These are phyloP conservation scores for Sipha flava DNA, from an alignment of 1,140 invertebrate genomes.

Conservation along the genomic window DNA sequence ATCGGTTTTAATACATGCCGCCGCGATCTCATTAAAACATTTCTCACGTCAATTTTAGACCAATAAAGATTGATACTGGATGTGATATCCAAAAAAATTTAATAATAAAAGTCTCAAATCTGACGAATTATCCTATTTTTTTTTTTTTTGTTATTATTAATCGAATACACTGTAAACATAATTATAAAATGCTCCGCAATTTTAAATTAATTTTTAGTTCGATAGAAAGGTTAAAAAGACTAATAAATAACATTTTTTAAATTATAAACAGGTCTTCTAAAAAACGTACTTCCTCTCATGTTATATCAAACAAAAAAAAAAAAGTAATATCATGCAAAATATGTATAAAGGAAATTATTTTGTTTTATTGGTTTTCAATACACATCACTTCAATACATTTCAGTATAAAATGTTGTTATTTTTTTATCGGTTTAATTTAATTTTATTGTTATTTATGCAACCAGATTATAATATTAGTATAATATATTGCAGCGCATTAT, in stretches of 20 bases:
- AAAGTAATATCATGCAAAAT: neutral
- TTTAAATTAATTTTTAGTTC: neutral
- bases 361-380: neutral
- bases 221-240: neutral
- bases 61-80: no score
- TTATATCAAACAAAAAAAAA: neutral
- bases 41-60: no score
- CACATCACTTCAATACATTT: neutral
- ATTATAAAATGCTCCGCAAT: neutral
- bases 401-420: neutral
- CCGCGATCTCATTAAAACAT: no score
- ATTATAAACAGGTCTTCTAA: no score
- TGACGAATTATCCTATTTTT: neutral
- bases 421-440: no score
- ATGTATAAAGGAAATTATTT: neutral
- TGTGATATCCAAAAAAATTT: no score
- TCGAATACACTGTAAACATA: neutral
- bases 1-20: no score
- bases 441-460: no score
- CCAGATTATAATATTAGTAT: no score
- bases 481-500: no score
- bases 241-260: neutral
- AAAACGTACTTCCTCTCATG: neutral
- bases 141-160: neutral
- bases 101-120: no score